Evolutionary conservation across 2,888 invertebrate genomes (phyloP), one percentile per base, ranked within the genome.

Genomic region (Microplitis manilae): DNA sequence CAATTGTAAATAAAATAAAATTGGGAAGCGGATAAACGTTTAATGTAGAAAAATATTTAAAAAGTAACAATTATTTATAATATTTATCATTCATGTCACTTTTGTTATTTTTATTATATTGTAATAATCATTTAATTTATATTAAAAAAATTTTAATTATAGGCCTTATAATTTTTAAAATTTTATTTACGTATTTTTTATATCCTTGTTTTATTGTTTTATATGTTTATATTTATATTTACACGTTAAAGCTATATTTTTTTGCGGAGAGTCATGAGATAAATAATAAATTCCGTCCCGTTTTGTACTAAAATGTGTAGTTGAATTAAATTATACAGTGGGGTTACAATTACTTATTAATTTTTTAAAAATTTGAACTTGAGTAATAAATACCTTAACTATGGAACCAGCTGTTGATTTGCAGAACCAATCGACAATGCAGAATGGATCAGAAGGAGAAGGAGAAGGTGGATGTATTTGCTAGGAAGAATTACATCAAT

Each of bases 391-490:
- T 83, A 84, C 89, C 89, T 90, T 89, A 90, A 90, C 89, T 80
- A 85, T 82, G 85, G 85, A 86, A 84, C 86, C 92, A 95, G 95
- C 95, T 91, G 95, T 96, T 90, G 95, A 95, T 90, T 92, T 95
- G 85, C 95, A 95, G 92, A 95, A 94, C 84, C 95, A 95, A 91
- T 94, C 94, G 83, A 93, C 95, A 86, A 93, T 95, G 91, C 94
- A 95, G 90, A 94, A 94, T 84, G 95, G 95, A 90, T 94, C 94
- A 89, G 95, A 95, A 90, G 94, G 94, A 89, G 95, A 95, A 90
- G 94, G 95, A 85, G 95, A 95, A 90, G 94, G 95, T 85, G 95
- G 95, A 89, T 96, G 96, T 91, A 94, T 95, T 91, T 96, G 96
- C 93, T 96, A 89, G 87, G 85, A 83, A 83, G 86, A 80, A 77